Conservation (phyloP, 2,113 vertebrate species). For the Elaphurus davidianus region DNA sequence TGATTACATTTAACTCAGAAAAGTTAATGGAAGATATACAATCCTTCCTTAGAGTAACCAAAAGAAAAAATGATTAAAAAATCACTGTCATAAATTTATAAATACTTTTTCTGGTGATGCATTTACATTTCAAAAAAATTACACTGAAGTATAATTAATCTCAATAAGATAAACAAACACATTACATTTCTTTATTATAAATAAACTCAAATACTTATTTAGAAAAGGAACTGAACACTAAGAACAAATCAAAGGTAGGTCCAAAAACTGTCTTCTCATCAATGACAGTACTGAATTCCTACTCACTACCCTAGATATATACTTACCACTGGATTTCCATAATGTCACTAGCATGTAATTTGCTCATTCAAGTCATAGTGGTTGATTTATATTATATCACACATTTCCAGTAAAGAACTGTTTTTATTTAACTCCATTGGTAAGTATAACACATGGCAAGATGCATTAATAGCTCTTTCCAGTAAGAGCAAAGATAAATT, state of each 20-base stretch:
- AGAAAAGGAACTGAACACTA: constrained; percentile 3
- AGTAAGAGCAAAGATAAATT: not conserved
- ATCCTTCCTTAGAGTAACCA: not conserved
- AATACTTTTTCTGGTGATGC: not conserved
- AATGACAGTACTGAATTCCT: not conserved
- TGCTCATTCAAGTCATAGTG: not conserved
- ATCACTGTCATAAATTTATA: not conserved
- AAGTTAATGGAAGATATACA: not conserved
- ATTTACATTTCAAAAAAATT: constrained; percentile 8
- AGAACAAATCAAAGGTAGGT: not conserved
- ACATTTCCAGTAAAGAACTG: not conserved
- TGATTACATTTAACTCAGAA: not conserved
- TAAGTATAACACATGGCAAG: not conserved
- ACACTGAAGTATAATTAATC: not conserved
- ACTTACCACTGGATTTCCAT: not conserved
- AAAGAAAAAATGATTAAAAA: not conserved
- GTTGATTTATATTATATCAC: not conserved
- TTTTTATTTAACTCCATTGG: not conserved
- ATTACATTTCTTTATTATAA: not conserved
- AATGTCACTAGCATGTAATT: not conserved
- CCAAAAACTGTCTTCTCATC: not conserved
- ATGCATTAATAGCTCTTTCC: not conserved
- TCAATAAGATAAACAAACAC: not conserved
- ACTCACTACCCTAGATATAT: not conserved
- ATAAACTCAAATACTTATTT: not conserved